A percentile compares a stretch with the other conserved stretches of the same genome.
Evolutionary conservation across 2,113 vertebrate genomes (phyloP).

Genomic region (Anarhynchus alexandrinus): DNA sequence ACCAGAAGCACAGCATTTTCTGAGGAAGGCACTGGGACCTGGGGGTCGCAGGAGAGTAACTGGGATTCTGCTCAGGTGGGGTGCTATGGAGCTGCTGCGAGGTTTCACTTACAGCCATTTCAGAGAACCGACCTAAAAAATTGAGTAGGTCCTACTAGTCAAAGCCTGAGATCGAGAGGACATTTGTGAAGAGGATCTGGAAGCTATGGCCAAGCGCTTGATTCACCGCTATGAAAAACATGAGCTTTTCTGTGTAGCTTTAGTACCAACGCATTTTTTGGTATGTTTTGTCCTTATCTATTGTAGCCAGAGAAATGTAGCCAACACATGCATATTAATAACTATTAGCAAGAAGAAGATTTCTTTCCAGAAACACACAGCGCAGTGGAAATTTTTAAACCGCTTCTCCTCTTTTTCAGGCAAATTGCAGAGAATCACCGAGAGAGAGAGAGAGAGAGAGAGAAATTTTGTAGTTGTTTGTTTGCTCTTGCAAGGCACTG

Average conservation of each 20-base stretch:
- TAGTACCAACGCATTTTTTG: not conserved
- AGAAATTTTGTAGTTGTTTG: slow-evolving; percentile 15
- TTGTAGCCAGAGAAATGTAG: not conserved
- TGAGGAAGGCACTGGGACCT: not conserved
- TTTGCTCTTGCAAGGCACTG: slow-evolving; percentile 51
- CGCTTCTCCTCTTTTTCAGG: not conserved
- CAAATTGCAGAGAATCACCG: not conserved
- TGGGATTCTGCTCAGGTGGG: not conserved
- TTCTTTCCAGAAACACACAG: not conserved
- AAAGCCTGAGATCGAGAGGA: not conserved
- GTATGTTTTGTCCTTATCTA: not conserved
- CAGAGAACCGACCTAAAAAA: not conserved
- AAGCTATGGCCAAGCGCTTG: not conserved
- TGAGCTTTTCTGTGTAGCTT: not conserved
- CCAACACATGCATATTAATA: not conserved
- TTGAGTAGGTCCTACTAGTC: not conserved
- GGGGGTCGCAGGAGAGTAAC: not conserved
- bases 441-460: not conserved
- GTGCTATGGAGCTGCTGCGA: not conserved
- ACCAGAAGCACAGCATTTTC: not conserved
- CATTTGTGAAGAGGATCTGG: not conserved
- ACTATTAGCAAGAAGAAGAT: not conserved
- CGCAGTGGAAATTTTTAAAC: not conserved
- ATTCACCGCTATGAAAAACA: not conserved
- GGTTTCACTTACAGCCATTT: not conserved